Evolutionary conservation across 2,888 invertebrate species (phyloP).

Genomic region (Ypsolopha sequella): DNA sequence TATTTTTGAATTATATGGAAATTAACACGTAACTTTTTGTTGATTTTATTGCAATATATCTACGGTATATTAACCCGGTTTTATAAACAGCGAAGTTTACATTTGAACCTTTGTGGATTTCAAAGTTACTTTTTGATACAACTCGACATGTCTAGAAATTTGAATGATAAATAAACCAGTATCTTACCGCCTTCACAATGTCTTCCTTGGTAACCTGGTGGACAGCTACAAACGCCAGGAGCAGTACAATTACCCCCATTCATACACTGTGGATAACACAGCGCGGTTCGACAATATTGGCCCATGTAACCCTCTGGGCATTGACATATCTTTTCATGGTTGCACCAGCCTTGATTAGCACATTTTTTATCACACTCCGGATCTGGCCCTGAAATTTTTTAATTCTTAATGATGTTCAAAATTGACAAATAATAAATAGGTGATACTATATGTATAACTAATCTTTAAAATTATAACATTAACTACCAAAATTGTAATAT

Average conservation of each 20-base stretch:
- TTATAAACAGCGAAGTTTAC: neutral
- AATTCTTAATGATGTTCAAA: neutral
- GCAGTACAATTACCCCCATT: conserved; percentile 93
- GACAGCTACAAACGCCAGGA: conserved; percentile 90
- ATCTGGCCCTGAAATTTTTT: conserved; percentile 76
- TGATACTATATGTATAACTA: too few relatives aligned
- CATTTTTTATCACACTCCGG: conserved; percentile 91
- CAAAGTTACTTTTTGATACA: neutral
- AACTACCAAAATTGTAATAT: neutral
- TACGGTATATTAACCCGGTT: too few relatives aligned
- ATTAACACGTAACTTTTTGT: too few relatives aligned
- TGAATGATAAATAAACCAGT: too few relatives aligned
- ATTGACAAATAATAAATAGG: too few relatives aligned
- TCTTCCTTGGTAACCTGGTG: conserved; percentile 89
- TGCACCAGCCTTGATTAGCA: conserved; percentile 88
- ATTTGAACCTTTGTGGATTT: neutral
- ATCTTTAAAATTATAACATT: too few relatives aligned
- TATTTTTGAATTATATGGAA: too few relatives aligned
- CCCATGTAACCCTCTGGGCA: conserved; percentile 94
- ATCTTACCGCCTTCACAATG: conserved; percentile 89
- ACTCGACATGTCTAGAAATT: neutral
- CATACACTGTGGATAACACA: conserved; percentile 94
- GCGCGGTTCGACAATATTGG: conserved; percentile 88
- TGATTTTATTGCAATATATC: too few relatives aligned
- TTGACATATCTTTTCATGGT: conserved; percentile 86